Base-by-base conservation (phyloP, 2,888 invertebrate genomes). In the Sicus ferrugineus region DNA sequence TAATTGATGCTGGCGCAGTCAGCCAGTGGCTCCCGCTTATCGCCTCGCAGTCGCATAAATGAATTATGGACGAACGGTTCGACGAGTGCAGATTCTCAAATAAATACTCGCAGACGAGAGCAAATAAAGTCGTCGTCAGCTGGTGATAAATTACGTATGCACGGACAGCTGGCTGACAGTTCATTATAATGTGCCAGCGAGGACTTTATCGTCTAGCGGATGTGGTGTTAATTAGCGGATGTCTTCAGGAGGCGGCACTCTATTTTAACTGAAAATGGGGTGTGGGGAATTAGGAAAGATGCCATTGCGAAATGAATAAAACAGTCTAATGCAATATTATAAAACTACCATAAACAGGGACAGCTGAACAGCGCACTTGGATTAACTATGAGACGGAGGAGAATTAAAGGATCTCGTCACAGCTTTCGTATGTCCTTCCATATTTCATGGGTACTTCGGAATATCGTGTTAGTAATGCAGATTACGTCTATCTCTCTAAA, bases 1-100 rank as follows among this genome's bases (percentile, higher is more conserved):
- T 69, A 73, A 73, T 73, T 73, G 70, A 68, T 63, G 70, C 50
- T 52, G 68, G 68, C 63, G 69, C 21, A 69, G 67, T 67, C 67
- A 42, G 26, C 70, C 67, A 52, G 21, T 52, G n/a, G n/a, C n/a
- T n/a, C n/a, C n/a, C n/a, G n/a, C n/a, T n/a, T n/a, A n/a, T n/a
- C n/a, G n/a, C n/a, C n/a, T n/a, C 11, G 16, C 54, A 34, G 38
- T 63, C 67, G 70, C 72, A 74, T 73, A 73, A 76, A 76, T 76
- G 73, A 75, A 76, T 75, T 74, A 74, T 72, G 67, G 68, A 70
- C 67, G 54, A 71, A 42, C 19, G 38, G 11, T 7, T n/a, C 50
- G 31, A n/a, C n/a, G 50, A 16, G 19, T 14, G n/a, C 31, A 16
- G 31, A 50, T 30, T 30, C 16, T n/a, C 30, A 19, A 34, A 28